A percentile compares a stretch with the other conserved stretches of the same genome.
These are phyloP conservation scores for Atrina japonica DNA, from an alignment of 2,888 invertebrate species.

Conservation along the genomic window DNA sequence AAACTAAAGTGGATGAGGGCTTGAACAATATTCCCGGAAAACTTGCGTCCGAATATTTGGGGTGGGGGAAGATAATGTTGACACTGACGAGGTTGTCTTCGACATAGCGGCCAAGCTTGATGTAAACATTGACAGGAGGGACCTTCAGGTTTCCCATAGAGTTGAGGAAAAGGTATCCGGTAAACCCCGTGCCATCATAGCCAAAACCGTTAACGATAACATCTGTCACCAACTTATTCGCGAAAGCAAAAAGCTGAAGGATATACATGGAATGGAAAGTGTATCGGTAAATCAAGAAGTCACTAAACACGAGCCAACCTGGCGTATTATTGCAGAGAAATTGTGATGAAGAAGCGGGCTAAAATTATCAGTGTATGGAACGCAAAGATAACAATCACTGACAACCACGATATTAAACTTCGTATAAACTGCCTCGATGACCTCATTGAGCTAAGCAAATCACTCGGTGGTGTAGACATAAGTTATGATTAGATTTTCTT, in stretches of 20 bases:
- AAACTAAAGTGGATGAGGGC: conserved; percentile 6
- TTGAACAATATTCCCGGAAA: conserved; percentile 10
- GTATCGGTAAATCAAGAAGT: conserved; percentile 14
- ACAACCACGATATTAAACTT: not conserved
- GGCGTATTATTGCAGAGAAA: conserved; percentile 15
- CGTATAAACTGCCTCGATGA: conserved; percentile 9
- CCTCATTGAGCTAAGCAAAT: conserved; percentile 1
- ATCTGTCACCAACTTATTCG: conserved; percentile 4
- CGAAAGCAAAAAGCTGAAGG: conserved; percentile 7
- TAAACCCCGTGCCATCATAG: conserved; percentile 8
- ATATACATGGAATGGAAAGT: not conserved
- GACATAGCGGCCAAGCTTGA: conserved; percentile 14
- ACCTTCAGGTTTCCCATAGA: conserved; percentile 1
- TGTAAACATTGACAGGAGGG: not conserved
- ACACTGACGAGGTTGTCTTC: conserved; percentile 2
- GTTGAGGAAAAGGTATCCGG: not conserved
- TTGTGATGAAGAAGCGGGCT: conserved; percentile 6
- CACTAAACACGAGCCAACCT: conserved; percentile 2
- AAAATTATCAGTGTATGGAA: conserved; percentile 1
- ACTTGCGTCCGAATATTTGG: conserved; percentile 17
- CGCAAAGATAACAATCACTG: conserved; percentile 7
- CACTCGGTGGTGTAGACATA: conserved; percentile 10
- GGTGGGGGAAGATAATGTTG: not conserved
- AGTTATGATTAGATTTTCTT: not conserved
- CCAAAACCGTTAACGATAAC: not conserved